phyloP scores from a whole-genome alignment of 1,140 invertebrate species.

The Zophobas atratus region DNA sequence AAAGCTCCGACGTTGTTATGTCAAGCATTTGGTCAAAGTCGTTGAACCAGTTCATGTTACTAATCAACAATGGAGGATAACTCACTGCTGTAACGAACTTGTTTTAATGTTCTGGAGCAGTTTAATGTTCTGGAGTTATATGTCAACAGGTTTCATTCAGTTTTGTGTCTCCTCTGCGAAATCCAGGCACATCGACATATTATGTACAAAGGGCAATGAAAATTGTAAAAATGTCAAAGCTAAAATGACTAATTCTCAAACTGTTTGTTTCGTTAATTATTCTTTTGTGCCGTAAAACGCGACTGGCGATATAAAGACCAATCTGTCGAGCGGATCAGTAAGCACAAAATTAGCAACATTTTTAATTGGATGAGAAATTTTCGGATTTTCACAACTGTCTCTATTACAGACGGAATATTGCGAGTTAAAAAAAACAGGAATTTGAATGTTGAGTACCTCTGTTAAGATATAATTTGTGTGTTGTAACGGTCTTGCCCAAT shows the following conservation, averaged over 20 bases:
- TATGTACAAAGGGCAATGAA: neutral
- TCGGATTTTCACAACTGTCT: neutral
- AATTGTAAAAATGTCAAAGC: no score
- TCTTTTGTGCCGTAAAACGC: no score
- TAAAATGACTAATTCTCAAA: no score
- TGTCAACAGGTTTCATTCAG: neutral
- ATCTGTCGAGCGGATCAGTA: no score
- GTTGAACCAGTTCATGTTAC: conserved; percentile 22
- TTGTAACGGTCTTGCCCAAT: no score
- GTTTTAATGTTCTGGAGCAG: conserved; percentile 28
- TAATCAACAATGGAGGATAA: conserved; percentile 35
- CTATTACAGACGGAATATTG: neutral
- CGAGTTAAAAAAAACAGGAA: neutral
- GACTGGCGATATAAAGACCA: no score
- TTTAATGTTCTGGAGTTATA: conserved; percentile 24
- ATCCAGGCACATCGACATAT: neutral
- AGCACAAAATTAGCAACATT: neutral
- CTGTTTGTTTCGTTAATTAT: no score
- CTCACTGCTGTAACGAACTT: conserved; percentile 26
- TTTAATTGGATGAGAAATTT: neutral
- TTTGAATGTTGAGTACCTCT: neutral
- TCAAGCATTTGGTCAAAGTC: conserved; percentile 17
- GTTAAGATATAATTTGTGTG: no score
- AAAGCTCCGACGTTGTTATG: conserved; percentile 12
- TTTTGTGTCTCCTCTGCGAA: neutral